A percentile compares a stretch with the other conserved stretches of the same genome.
These are phyloP conservation scores for Bicyclus anynana DNA, from an alignment of 1,140 invertebrate genomes.

Conservation along the genomic window DNA sequence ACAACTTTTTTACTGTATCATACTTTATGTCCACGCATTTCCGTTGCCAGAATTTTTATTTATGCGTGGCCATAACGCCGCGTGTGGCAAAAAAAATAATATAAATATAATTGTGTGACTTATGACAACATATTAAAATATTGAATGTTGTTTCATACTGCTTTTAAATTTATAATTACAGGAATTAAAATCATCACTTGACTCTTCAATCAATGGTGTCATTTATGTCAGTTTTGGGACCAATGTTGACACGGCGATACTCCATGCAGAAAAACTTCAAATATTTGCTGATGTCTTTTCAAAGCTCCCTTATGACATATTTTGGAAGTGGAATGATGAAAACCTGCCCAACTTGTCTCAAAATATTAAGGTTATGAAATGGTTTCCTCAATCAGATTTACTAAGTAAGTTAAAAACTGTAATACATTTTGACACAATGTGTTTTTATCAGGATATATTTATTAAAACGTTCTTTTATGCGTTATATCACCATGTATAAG, in stretches of 20 bases:
- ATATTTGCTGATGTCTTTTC: conserved; percentile 68
- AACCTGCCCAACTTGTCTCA: conserved; percentile 28
- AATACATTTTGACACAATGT: too few relatives aligned
- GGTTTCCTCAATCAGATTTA: conserved; percentile 77
- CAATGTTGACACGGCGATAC: conserved; percentile 59
- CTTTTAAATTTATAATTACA: neutral
- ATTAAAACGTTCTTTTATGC: too few relatives aligned
- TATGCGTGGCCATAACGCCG: too few relatives aligned
- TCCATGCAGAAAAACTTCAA: conserved; percentile 55
- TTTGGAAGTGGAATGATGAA: conserved; percentile 75
- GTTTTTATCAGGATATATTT: too few relatives aligned
- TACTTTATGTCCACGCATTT: too few relatives aligned
- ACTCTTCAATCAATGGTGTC: conserved; percentile 38
- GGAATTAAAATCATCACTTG: neutral
- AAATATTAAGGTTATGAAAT: conserved; percentile 65
- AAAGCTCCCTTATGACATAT: conserved; percentile 66
- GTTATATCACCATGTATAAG: too few relatives aligned
- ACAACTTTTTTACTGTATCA: too few relatives aligned
- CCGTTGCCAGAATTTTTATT: too few relatives aligned
- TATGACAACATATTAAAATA: too few relatives aligned
- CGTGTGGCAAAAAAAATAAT: too few relatives aligned
- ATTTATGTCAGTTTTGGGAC: conserved; percentile 54
- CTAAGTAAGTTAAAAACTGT: conserved; percentile 72
- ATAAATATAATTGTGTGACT: too few relatives aligned
- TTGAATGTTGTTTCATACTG: neutral